Evolutionary conservation across 2,113 vertebrate species (phyloP).

Genomic region (Ranitomeya variabilis): DNA sequence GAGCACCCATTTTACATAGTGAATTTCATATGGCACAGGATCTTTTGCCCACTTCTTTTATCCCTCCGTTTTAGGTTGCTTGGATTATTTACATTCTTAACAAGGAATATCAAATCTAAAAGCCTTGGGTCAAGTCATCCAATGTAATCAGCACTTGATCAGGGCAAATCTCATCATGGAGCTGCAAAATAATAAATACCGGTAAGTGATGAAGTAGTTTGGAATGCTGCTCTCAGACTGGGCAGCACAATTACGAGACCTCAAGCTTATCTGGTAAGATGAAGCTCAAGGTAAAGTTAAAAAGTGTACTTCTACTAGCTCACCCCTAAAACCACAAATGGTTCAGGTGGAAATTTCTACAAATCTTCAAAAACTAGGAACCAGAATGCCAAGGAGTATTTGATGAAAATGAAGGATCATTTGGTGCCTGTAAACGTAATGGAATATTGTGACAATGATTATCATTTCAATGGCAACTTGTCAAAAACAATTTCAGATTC

Average conservation of each 20-base stretch:
- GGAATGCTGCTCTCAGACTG: neutral
- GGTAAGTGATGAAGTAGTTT: neutral
- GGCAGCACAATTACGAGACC: neutral
- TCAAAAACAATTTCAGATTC: neutral
- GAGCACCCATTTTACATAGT: neutral
- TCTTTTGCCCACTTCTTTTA: neutral
- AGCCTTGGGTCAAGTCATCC: neutral
- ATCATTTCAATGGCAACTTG: neutral
- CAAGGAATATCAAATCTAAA: neutral
- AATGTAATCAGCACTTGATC: neutral
- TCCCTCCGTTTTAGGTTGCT: neutral
- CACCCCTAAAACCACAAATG: neutral
- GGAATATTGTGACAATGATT: neutral
- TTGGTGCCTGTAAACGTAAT: neutral
- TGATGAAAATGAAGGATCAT: neutral
- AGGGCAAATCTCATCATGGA: neutral
- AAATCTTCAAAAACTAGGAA: neutral
- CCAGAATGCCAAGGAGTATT: neutral
- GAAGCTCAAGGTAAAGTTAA: neutral
- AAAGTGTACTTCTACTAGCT: neutral
- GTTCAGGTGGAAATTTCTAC: neutral
- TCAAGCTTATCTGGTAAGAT: neutral
- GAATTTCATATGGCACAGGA: neutral
- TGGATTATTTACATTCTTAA: neutral
- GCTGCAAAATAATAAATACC: neutral